Evolutionary conservation across 2,113 vertebrate species (phyloP).

Genomic region (Oreochromis aureus): DNA sequence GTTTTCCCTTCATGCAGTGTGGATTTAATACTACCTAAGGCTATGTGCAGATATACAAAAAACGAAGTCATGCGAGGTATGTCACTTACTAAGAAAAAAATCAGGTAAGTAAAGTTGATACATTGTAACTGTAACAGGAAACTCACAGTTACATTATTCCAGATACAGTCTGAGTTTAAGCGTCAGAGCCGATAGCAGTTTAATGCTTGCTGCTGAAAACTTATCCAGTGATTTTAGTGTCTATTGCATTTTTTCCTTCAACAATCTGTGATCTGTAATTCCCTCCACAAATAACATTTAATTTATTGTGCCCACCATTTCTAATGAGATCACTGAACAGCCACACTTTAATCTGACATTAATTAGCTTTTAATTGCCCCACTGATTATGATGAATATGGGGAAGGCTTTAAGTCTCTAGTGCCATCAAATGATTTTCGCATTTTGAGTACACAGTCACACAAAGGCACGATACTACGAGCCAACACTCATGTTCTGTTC

Average conservation of each 20-base stretch:
- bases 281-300: neutral
- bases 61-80: accelerated
- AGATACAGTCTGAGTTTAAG: neutral
- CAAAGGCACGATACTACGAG: neutral
- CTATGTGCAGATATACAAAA: neutral
- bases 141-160: neutral
- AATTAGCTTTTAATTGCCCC: conserved; percentile 3
- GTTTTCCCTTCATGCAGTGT: neutral
- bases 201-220: neutral
- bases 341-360: conserved; percentile 6
- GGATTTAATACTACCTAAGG: neutral
- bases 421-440: neutral
- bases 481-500: neutral
- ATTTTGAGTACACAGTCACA: neutral
- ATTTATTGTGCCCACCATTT: neutral
- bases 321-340: neutral
- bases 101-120: neutral
- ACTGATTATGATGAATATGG: neutral
- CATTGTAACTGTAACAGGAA: neutral
- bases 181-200: neutral
- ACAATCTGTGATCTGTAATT: neutral
- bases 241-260: neutral
- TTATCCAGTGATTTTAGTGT: neutral
- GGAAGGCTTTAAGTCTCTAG: neutral
- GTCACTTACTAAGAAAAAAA: neutral